Evolutionary conservation across 2,113 vertebrate species (phyloP).

Genomic region (Pteruthius melanotis): DNA sequence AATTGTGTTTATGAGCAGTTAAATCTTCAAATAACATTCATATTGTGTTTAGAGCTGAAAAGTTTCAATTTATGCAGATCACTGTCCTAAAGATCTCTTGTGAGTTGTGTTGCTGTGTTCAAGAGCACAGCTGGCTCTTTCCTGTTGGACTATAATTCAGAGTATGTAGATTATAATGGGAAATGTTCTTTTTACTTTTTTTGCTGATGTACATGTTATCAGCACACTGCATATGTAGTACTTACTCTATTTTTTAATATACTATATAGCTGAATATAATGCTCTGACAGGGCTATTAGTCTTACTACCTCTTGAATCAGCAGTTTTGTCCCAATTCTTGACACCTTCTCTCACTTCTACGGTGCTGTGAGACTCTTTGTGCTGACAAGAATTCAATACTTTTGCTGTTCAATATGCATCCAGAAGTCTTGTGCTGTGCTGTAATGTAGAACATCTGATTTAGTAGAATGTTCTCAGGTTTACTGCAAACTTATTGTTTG

Average conservation of each 20-base stretch:
- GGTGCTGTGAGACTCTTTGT: background rate
- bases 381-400: background rate
- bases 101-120: background rate
- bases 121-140: background rate
- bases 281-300: background rate
- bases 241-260: background rate
- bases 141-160: background rate
- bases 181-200: background rate
- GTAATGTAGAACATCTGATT: background rate
- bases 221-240: background rate
- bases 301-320: background rate
- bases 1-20: background rate
- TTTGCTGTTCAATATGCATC: background rate
- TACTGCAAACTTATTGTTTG: background rate
- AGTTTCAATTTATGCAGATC: background rate
- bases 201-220: background rate
- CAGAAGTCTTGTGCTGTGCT: background rate
- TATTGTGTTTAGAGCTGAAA: background rate
- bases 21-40: background rate
- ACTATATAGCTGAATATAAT: background rate
- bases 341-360: background rate
- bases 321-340: background rate
- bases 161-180: background rate
- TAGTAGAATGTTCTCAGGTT: background rate
- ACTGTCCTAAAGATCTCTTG: background rate